Conservation (phyloP, 2,797 vertebrate species). For the Dendrocincla tyrannina region DNA sequence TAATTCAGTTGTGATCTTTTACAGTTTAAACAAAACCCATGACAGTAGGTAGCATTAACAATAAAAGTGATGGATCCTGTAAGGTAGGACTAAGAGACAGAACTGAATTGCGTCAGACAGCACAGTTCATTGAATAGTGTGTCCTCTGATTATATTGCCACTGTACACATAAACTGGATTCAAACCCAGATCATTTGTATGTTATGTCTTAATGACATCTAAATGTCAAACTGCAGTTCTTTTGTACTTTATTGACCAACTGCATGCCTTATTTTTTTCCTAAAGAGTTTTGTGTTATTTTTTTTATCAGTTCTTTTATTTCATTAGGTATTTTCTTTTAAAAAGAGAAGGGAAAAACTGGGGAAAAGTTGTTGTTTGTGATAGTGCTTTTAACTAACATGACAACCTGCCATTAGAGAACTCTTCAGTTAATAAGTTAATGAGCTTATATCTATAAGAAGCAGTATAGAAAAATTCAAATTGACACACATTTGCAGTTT, state of each 20-base stretch:
- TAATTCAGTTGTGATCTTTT: neutral
- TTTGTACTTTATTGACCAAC: neutral
- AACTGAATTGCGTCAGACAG: neutral
- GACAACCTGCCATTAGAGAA: neutral
- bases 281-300: neutral
- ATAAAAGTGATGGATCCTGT: neutral
- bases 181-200: neutral
- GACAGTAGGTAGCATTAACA: neutral
- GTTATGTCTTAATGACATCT: neutral
- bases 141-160: neutral
- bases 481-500: neutral
- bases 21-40: neutral
- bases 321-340: neutral
- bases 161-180: neutral
- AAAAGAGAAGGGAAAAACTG: neutral
- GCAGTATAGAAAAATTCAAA: neutral
- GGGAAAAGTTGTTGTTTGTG: neutral
- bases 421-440: neutral
- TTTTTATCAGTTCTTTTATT: neutral
- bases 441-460: neutral
- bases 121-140: neutral
- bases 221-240: slow-evolving; percentile 5
- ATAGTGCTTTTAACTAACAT: neutral
- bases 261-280: neutral
- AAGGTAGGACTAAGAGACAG: neutral